Percentiles rank a stretch among this genome's conserved stretches.
Evolutionary conservation across 2,888 invertebrate genomes (phyloP).

Genomic region (Torymus tubicola): DNA sequence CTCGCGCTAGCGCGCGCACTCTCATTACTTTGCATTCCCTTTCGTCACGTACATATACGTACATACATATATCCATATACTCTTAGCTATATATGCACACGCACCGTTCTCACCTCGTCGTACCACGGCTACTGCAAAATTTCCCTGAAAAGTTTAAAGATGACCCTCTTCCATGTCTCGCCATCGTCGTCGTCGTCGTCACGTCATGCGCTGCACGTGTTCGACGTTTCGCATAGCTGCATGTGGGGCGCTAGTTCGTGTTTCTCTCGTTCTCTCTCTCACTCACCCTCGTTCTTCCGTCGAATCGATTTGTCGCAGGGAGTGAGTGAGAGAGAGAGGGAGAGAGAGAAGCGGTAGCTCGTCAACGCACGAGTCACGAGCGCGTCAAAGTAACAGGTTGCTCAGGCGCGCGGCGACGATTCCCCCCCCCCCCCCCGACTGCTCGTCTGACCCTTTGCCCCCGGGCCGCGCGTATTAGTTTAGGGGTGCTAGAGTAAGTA

Average conservation of each 20-base stretch:
- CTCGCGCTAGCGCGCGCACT: not conserved
- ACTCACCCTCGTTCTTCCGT: not conserved
- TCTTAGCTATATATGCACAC: too few relatives aligned
- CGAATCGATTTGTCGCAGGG: conserved; percentile 55
- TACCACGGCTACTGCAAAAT: not conserved
- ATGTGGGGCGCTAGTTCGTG: not conserved
- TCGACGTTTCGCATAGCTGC: too few relatives aligned
- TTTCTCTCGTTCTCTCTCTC: conserved; percentile 5
- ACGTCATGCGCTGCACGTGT: not conserved
- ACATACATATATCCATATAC: not conserved
- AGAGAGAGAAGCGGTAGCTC: not conserved
- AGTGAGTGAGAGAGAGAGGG: too few relatives aligned
- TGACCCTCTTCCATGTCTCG: conserved; percentile 11
- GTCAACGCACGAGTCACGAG: conserved; percentile 53
- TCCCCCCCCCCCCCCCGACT: not conserved
- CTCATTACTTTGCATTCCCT: not conserved
- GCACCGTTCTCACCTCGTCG: not conserved
- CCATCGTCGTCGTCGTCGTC: not conserved
- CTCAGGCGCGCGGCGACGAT: conserved; percentile 25
- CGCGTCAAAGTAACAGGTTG: conserved; percentile 67
- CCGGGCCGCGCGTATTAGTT: too few relatives aligned
- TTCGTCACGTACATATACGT: not conserved
- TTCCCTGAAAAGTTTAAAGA: not conserved
- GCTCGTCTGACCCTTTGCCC: not conserved
- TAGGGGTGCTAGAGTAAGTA: too few relatives aligned